A percentile compares a stretch with the other conserved stretches of the same genome.
Evolutionary conservation across 1,140 invertebrate genomes (phyloP).

Genomic region (Chelonus insularis): DNA sequence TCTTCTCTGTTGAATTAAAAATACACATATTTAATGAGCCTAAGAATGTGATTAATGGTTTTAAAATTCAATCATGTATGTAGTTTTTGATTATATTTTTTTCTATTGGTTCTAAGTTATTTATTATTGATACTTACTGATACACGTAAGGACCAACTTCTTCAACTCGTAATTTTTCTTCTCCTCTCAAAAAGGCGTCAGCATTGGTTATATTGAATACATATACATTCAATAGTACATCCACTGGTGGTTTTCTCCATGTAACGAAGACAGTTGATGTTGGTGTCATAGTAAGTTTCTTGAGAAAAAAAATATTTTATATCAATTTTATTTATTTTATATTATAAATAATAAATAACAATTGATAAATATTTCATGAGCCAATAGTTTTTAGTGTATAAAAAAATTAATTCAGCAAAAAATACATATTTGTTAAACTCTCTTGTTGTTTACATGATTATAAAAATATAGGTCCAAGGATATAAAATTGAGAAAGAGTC

Average conservation of each 20-base stretch:
- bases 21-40: neutral
- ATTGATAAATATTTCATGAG: no score
- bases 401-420: no score
- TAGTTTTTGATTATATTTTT: no score
- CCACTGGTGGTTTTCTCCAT: conserved; percentile 72
- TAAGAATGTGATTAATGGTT: neutral
- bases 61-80: no score
- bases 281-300: conserved; percentile 63
- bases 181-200: conserved; percentile 68
- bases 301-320: no score
- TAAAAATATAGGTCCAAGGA: no score
- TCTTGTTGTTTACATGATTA: no score
- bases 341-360: no score
- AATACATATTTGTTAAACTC: no score
- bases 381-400: no score
- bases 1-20: conserved; percentile 64
- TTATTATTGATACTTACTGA: conserved; percentile 63
- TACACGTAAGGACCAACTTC: conserved; percentile 88
- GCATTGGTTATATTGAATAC: conserved; percentile 86
- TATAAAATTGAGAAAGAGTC: no score
- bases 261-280: conserved; percentile 64
- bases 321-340: no score
- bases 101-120: neutral
- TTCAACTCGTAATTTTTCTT: conserved; percentile 67
- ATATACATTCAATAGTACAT: conserved; percentile 73